Conservation (phyloP, 2,797 vertebrate genomes). For the Psittacula derbiana region DNA sequence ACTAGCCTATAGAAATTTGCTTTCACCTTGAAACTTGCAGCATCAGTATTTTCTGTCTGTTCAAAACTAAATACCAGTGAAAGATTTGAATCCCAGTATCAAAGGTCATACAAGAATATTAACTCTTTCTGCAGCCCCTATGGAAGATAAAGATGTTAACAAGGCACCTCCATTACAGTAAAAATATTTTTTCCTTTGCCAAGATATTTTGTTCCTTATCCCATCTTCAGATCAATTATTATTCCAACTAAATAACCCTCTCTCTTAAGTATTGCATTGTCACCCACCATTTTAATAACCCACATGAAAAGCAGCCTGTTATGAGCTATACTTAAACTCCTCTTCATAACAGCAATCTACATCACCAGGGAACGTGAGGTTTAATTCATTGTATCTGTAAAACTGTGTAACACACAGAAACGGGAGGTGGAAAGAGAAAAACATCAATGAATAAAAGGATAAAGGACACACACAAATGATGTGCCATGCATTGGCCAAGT, state of each 20-base stretch:
- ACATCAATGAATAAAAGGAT: not conserved
- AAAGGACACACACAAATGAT: not conserved
- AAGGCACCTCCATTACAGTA: not conserved
- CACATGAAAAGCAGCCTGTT: not conserved
- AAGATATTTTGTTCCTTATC: not conserved
- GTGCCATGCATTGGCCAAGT: not conserved
- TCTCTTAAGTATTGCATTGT: not conserved
- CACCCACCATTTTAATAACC: not conserved
- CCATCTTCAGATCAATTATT: not conserved
- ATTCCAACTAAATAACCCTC: not conserved
- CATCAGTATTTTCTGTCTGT: not conserved
- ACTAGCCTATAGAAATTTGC: not conserved
- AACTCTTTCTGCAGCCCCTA: not conserved
- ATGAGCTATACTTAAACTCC: not conserved
- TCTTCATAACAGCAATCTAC: accelerated
- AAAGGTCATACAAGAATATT: not conserved
- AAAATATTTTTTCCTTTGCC: not conserved
- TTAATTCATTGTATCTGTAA: not conserved
- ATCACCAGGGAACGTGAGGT: not conserved
- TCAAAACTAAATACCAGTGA: not conserved
- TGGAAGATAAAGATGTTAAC: not conserved
- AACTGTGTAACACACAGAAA: not conserved
- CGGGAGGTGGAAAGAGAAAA: not conserved
- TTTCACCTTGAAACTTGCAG: not conserved
- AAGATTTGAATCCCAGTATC: not conserved